Conservation (phyloP, 2,888 invertebrate species). For the Harpalus rufipes region DNA sequence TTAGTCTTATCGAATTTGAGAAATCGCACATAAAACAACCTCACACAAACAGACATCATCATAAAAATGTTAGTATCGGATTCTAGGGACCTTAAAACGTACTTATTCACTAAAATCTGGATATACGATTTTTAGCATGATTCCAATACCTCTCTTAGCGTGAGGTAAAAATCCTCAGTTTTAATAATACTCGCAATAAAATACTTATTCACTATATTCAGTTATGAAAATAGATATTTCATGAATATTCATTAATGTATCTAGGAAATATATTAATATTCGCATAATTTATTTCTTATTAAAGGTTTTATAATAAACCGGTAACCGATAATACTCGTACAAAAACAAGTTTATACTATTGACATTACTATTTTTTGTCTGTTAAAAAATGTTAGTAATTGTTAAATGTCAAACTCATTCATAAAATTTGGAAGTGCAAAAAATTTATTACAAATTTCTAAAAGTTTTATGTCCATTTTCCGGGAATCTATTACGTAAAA, state of each 20-base stretch:
- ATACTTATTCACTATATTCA: not conserved
- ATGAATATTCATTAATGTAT: not conserved
- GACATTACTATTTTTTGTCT: slow-evolving; percentile 7
- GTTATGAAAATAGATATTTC: slow-evolving; percentile 3
- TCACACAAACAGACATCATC: no score
- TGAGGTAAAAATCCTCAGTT: no score
- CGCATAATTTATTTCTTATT: not conserved
- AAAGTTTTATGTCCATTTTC: no score
- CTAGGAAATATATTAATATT: slow-evolving; percentile 44
- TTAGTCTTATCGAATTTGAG: no score
- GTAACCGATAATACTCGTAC: not conserved
- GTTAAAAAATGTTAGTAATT: slow-evolving; percentile 8
- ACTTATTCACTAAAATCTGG: no score
- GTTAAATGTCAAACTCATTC: slow-evolving; percentile 16
- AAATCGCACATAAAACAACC: no score
- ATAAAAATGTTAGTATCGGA: no score
- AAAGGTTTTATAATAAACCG: slow-evolving; percentile 38
- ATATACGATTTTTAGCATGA: no score
- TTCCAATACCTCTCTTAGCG: no score
- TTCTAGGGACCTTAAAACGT: no score
- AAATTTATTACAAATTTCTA: not conserved
- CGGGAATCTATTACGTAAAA: not conserved
- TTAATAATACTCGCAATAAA: not conserved
- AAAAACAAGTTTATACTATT: slow-evolving; percentile 31
- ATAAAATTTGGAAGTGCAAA: not conserved